Conservation (phyloP, 2,797 vertebrate species). For the Hydrolagus colliei region DNA sequence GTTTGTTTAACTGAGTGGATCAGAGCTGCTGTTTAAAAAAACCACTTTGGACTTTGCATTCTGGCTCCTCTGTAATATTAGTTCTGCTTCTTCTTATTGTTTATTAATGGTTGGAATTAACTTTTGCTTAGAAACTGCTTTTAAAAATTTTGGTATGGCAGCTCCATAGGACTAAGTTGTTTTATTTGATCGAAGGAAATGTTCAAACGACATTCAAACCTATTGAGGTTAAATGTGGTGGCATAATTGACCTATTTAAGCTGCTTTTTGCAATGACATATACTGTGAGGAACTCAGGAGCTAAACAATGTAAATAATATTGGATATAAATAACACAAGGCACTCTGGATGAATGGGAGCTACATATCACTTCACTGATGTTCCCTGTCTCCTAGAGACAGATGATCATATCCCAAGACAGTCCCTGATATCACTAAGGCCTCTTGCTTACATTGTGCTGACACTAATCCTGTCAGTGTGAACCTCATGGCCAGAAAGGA, state of each 20-base stretch:
- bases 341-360: too few relatives aligned
- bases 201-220: neutral
- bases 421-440: neutral
- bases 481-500: neutral
- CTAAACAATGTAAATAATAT: neutral
- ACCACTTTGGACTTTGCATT: neutral
- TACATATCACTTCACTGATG: neutral
- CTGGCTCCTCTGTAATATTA: neutral
- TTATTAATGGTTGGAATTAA: too few relatives aligned
- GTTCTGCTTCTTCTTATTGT: neutral
- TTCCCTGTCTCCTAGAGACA: too few relatives aligned
- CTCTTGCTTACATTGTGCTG: neutral
- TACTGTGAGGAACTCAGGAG: neutral
- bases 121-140: too few relatives aligned
- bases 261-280: neutral
- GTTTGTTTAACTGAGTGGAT: slow-evolving; percentile 7
- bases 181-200: neutral
- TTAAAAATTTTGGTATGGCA: too few relatives aligned
- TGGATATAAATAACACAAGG: too few relatives aligned
- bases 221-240: neutral
- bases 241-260: neutral
- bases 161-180: too few relatives aligned
- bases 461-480: neutral
- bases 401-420: neutral
- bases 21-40: neutral